These are phyloP conservation scores for Mesorhabditis sp. DNA, from an alignment of 2,888 invertebrate genomes.

Conservation along the genomic window DNA sequence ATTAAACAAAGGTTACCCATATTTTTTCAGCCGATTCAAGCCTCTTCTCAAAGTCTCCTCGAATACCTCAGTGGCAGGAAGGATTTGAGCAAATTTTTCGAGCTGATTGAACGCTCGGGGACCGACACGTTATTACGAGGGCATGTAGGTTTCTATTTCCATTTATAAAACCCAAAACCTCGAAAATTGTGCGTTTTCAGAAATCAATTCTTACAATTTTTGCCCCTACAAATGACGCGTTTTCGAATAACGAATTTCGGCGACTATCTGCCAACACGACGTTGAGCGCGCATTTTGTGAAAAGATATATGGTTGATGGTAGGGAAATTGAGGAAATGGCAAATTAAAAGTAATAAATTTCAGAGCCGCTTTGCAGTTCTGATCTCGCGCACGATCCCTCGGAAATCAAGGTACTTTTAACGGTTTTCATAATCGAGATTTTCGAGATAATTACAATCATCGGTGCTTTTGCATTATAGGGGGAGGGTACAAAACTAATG, in stretches of 20 bases:
- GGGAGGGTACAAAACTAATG: too few relatives aligned
- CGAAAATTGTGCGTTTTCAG: not conserved
- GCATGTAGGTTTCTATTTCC: not conserved
- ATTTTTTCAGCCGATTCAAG: not conserved
- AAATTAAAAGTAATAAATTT: not conserved
- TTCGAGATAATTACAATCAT: not conserved
- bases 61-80: not conserved
- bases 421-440: not conserved
- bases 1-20: not conserved
- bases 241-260: not conserved
- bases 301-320: not conserved
- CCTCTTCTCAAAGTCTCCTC: not conserved
- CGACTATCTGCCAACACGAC: not conserved
- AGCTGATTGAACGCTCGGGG: not conserved
- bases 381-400: conserved; percentile 2
- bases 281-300: not conserved
- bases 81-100: not conserved
- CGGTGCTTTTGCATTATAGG: too few relatives aligned
- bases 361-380: not conserved
- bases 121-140: not conserved
- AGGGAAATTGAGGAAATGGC: not conserved
- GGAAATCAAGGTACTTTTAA: not conserved
- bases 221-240: not conserved
- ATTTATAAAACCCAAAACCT: not conserved
- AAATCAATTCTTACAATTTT: not conserved